These are phyloP conservation scores for Oxyscelio sp. DNA, from an alignment of 2,888 invertebrate genomes.

Conservation along the genomic window DNA sequence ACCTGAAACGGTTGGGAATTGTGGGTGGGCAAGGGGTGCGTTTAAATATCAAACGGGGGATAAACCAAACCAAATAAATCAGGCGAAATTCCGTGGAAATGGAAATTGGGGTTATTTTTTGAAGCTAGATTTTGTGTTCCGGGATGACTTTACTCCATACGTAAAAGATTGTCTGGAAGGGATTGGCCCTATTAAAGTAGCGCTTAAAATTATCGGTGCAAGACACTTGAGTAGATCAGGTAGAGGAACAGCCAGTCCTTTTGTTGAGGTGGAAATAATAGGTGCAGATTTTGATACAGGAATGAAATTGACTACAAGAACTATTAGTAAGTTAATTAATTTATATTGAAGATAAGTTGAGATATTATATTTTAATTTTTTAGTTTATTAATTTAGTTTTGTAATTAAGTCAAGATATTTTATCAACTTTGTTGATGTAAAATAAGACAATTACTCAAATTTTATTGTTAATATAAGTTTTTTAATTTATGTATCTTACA, in stretches of 20 bases:
- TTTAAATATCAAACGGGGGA: constrained; percentile 99
- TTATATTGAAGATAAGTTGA: no score
- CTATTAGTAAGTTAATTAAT: constrained; percentile 94
- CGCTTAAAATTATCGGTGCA: constrained; percentile 95
- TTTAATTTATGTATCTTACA: no score
- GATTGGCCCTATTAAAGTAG: constrained; percentile 91
- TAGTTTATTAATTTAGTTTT: no score
- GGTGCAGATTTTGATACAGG: constrained; percentile 96
- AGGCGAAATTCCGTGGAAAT: constrained; percentile 97
- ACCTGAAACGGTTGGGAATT: no score
- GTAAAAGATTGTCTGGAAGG: constrained; percentile 91
- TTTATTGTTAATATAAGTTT: no score
- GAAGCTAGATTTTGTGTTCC: constrained; percentile 96
- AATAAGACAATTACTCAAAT: no score
- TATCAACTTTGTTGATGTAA: no score
- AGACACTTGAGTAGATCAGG: constrained; percentile 96
- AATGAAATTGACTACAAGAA: constrained; percentile 95
- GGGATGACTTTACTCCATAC: constrained; percentile 94
- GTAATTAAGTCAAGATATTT: no score
- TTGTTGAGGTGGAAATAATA: constrained; percentile 96
- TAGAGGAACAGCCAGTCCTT: constrained; percentile 95
- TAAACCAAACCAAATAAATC: constrained; percentile 98
- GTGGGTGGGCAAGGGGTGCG: constrained; percentile 98
- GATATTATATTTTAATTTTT: no score
- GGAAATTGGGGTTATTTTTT: constrained; percentile 97